phyloP scores from a whole-genome alignment of 2,888 invertebrate genomes.

The Plebejus melissa region DNA sequence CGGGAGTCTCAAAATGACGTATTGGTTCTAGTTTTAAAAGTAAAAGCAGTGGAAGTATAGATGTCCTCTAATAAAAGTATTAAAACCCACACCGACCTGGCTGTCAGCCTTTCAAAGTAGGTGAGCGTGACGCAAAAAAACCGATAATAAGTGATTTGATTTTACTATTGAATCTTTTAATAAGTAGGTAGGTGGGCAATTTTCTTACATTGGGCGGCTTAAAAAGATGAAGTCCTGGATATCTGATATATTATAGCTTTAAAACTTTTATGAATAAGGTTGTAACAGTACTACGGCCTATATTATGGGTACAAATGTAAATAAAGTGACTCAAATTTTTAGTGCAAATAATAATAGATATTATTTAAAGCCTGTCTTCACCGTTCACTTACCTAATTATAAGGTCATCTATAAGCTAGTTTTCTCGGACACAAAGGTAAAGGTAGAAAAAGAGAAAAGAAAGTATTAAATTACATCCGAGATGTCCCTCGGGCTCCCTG shows the following conservation, averaged over 20 bases:
- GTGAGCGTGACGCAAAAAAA: no score
- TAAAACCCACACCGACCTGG: no score
- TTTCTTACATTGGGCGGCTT: no score
- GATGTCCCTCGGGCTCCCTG: no score
- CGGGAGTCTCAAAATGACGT: conserved; percentile 90
- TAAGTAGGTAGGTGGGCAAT: no score
- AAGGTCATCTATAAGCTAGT: not conserved
- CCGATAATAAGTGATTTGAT: no score
- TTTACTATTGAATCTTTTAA: no score
- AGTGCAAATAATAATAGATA: not conserved
- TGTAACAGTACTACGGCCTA: not conserved
- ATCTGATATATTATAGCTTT: not conserved
- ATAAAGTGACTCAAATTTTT: not conserved
- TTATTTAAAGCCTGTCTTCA: not conserved
- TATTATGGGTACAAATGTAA: conserved; percentile 4
- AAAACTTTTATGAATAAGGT: not conserved
- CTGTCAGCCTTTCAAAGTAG: no score
- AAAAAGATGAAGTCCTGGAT: no score
- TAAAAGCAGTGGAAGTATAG: not conserved
- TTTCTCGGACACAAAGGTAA: not conserved
- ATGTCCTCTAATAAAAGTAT: no score
- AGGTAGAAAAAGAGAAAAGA: not conserved
- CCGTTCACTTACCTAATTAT: not conserved
- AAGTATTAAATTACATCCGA: no score
- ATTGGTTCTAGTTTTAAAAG: conserved; percentile 84